Evolutionary conservation across 2,113 vertebrate genomes (phyloP), one percentile per base, ranked within the genome.

Genomic region (Prochilodus magdalenae): DNA sequence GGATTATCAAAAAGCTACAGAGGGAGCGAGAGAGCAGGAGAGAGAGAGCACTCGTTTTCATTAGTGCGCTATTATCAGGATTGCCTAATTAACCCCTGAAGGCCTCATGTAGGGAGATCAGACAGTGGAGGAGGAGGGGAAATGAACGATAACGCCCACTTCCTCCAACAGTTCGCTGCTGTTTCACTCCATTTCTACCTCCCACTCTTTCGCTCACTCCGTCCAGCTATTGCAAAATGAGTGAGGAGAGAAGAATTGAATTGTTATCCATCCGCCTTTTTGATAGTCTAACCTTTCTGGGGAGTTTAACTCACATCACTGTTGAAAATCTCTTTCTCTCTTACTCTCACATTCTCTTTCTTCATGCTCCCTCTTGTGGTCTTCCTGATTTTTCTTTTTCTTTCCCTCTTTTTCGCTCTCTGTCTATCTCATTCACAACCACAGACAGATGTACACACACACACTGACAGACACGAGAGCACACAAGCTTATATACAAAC

Each of bases 11-110:
- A 72, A 27, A 79, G 80, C 26, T 75, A 30, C 10, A 33, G 8
- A 81, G 16, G 78, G 73, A 81, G 70, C 79, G 51, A 82, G 18
- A 33, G 71, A 30, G 36, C 62, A 13, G 80, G 22, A 82, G 65
- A 87, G 60, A 86, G 80, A 81, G 86, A 88, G 76, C 87, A 91
- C 89, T 91, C 90, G 80, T 93, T 93, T 93, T 93, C 90, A 92
- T 92, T 91, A 93, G 87, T 87, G 89, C 91, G 90, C 90, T 88
- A 93, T 93, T 94, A 94, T 94, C 91, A 88, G 79, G 91, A 90
- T 83, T 88, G 89, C 88, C 92, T 94, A 94, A 95, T 95, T 93
- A 95, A 94, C 92, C 93, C 92, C 92, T 90, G 83, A 92, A 93
- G 94, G 93, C 90, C 90, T 85, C 82, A 75, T 84, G 84, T 86